Evolutionary conservation across 2,888 invertebrate genomes (phyloP).

Genomic region (Spodoptera picta): DNA sequence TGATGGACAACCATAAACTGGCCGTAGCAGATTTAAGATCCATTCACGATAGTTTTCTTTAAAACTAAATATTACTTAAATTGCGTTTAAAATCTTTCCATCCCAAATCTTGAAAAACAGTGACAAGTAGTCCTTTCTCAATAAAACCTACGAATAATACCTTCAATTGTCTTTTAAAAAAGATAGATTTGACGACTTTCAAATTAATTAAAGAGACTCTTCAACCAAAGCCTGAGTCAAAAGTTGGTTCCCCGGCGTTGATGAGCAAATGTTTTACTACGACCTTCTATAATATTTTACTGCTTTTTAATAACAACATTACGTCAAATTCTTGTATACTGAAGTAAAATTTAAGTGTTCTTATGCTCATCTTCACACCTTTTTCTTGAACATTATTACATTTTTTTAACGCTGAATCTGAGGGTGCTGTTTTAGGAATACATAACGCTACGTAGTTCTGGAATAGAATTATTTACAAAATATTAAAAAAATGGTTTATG

Average conservation of each 20-base stretch:
- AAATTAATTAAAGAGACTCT: not conserved
- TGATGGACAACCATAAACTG: slow-evolving; percentile 49
- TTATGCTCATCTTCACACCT: slow-evolving; percentile 6
- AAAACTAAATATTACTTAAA: too few species aligned
- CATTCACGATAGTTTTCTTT: slow-evolving; percentile 18
- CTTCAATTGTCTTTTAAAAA: too few species aligned
- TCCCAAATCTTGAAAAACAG: too few species aligned
- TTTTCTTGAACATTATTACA: slow-evolving; percentile 21
- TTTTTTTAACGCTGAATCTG: slow-evolving; percentile 11
- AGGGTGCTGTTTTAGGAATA: slow-evolving; percentile 13
- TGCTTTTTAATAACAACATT: slow-evolving; percentile 6
- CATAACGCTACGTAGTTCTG: not conserved
- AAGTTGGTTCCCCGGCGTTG: not conserved
- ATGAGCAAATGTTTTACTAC: slow-evolving; percentile 3
- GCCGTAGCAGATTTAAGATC: slow-evolving; percentile 22
- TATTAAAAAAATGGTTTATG: not conserved
- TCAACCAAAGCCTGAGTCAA: slow-evolving; percentile 2
- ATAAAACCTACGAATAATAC: too few species aligned
- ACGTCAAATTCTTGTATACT: slow-evolving; percentile 10
- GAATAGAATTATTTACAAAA: slow-evolving; percentile 3
- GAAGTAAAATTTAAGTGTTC: slow-evolving; percentile 11
- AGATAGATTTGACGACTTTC: too few species aligned
- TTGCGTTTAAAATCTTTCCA: too few species aligned
- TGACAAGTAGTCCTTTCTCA: too few species aligned
- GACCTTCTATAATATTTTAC: not conserved